Percentiles rank a stretch among this genome's conserved stretches.
phyloP scores from a whole-genome alignment of 2,797 vertebrate genomes.

The Cirrhinus molitorella region DNA sequence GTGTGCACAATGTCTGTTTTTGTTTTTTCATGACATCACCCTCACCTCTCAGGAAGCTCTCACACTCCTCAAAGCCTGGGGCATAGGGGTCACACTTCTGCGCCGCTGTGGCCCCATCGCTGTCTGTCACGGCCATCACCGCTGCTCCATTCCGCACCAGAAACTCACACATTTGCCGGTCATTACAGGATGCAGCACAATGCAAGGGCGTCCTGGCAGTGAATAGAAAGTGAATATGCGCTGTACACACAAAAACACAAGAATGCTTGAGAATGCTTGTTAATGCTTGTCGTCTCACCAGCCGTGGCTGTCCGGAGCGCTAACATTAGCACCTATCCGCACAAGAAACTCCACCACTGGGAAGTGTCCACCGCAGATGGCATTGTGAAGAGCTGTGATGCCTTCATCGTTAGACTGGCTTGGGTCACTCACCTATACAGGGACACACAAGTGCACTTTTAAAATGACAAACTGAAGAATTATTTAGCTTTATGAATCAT shows the following conservation, averaged over 20 bases:
- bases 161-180: conserved; percentile 85
- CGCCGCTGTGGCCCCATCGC: conserved; percentile 84
- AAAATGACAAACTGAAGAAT: neutral
- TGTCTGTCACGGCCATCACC: conserved; percentile 87
- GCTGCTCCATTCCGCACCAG: conserved; percentile 90
- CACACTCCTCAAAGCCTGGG: conserved; percentile 83
- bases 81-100: conserved; percentile 93
- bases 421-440: conserved; percentile 84
- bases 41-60: conserved; percentile 87
- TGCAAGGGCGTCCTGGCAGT: conserved; percentile 88
- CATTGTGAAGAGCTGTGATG: conserved; percentile 93
- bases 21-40: neutral
- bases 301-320: conserved; percentile 90
- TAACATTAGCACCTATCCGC: conserved; percentile 86
- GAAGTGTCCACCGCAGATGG: conserved; percentile 90
- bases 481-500: neutral
- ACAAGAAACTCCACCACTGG: conserved; percentile 89
- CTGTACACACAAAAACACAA: neutral
- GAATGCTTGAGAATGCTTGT: too few relatives aligned
- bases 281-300: conserved; percentile 80
- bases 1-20: neutral
- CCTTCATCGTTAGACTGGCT: conserved; percentile 93
- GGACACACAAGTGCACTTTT: neutral
- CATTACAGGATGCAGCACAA: conserved; percentile 92
- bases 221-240: neutral